Base-by-base conservation (phyloP, 1,140 invertebrate genomes). In the Drosophila pseudoobscura region DNA sequence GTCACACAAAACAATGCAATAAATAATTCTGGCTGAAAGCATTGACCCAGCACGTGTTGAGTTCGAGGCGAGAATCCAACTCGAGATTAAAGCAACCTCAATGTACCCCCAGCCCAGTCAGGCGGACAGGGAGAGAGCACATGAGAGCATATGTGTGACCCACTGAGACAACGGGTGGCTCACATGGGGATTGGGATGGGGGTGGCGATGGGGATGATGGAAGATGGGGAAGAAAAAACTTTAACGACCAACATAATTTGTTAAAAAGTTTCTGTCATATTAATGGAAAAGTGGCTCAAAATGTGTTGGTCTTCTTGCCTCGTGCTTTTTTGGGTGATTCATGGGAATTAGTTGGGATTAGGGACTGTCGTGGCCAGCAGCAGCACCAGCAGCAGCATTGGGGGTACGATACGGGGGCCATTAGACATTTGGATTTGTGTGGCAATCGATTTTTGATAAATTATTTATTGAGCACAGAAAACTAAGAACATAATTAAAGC, bases 381-480 rank as follows among this genome's bases (percentile, higher is more conserved):
- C 44, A 26, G 3, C 24, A 24, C 17, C n/a, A 15, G 24, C 22
- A 24, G 6, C 6, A 2, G 29, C 29, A 24, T 44, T 31, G 13
- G 43, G 44, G 47, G 58, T 55, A 52, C 51, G 58, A 72, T 50
- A 57, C 51, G 49, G 64, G 61, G 65, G 44, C 72, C 66, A 76
- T 56, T 76, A 59, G 75, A 74, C 68, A 56, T 47, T 62, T 44
- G 78, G 78, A 80, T 80, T 80, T 80, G 72, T 47, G 72, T 22
- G 57, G 59, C 63, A 62, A 87, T 85, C 83, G 82, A 85, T 85
- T 88, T 78, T 82, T 85, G 82, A 88, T 82, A 87, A 82, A 85
- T 85, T 85, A 87, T 85, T 82, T 88, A 82, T 66, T 47, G 47
- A 58, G 78, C 49, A 77, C 50, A 49, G 68, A 57, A 74, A 74